Evolutionary conservation across 2,113 vertebrate genomes (phyloP).

Genomic region (Oryzias melastigma): DNA sequence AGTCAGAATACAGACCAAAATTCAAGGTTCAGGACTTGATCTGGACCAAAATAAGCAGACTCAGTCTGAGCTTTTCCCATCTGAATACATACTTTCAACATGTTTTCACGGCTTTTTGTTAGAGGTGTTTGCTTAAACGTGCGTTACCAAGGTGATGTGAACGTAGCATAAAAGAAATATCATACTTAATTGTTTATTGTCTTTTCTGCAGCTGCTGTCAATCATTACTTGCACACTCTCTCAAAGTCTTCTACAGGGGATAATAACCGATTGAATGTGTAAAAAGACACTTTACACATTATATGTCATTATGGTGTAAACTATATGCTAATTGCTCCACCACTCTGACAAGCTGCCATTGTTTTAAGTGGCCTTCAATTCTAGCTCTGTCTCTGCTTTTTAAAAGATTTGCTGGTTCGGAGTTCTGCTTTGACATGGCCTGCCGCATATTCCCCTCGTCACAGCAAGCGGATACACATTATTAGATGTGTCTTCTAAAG

Average conservation of each 20-base stretch:
- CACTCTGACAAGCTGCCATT: conserved; percentile 53
- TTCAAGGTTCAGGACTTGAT: no score
- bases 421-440: conserved; percentile 53
- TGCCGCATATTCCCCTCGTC: conserved; percentile 36
- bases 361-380: conserved; percentile 24
- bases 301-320: conserved; percentile 29
- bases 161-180: no score
- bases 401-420: conserved; percentile 34
- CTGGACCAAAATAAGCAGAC: no score
- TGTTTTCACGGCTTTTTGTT: no score
- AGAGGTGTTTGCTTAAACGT: no score
- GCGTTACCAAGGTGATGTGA: no score
- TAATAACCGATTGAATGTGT: conserved; percentile 25
- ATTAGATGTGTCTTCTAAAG: conserved; percentile 63
- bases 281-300: conserved; percentile 36
- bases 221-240: conserved; percentile 1
- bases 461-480: conserved; percentile 46
- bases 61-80: no score
- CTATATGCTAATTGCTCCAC: conserved; percentile 42
- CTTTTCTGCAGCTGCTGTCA: conserved; percentile 16
- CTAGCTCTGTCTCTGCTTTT: conserved; percentile 34
- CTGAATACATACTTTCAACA: no score
- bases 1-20: no score
- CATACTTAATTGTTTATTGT: neutral
- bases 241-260: conserved; percentile 24